Evolutionary conservation across 2,113 vertebrate genomes (phyloP).

Genomic region (Macquaria ambigua): DNA sequence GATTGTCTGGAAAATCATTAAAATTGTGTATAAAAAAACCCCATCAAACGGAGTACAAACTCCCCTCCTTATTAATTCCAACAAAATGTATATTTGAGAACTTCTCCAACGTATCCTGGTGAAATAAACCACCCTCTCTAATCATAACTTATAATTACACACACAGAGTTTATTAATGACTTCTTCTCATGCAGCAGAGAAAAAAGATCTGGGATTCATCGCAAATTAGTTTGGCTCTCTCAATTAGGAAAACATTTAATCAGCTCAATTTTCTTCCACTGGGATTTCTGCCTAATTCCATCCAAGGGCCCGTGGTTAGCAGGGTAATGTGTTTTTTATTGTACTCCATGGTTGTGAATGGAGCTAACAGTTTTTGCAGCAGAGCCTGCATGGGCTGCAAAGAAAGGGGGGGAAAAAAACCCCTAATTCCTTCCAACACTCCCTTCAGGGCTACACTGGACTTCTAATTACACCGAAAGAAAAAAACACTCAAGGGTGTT

Average conservation of each 20-base stretch:
- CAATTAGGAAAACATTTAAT: slow-evolving; percentile 71
- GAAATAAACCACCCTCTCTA: slow-evolving; percentile 25
- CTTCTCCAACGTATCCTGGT: slow-evolving; percentile 25
- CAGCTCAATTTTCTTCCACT: slow-evolving; percentile 56
- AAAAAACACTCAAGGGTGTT: slow-evolving; percentile 1
- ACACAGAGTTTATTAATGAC: slow-evolving; percentile 49
- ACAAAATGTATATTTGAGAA: neutral
- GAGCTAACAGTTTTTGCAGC: slow-evolving; percentile 25
- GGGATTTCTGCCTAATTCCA: slow-evolving; percentile 64
- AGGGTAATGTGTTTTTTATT: slow-evolving; percentile 30
- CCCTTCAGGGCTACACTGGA: neutral
- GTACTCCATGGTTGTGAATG: slow-evolving; percentile 7
- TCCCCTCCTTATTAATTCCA: neutral
- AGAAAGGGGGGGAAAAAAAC: neutral
- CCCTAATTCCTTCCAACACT: slow-evolving; percentile 10
- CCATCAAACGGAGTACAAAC: neutral
- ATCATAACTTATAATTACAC: slow-evolving; percentile 65
- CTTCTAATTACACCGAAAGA: slow-evolving; percentile 22
- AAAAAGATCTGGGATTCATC: slow-evolving; percentile 63
- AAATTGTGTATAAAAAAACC: neutral
- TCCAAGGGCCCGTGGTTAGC: slow-evolving; percentile 41
- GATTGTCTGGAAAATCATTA: neutral
- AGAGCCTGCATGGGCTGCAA: neutral
- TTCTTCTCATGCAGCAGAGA: slow-evolving; percentile 44
- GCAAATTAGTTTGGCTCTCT: slow-evolving; percentile 56